Conservation (phyloP, 2,113 vertebrate species). For the Scopus umbretta region DNA sequence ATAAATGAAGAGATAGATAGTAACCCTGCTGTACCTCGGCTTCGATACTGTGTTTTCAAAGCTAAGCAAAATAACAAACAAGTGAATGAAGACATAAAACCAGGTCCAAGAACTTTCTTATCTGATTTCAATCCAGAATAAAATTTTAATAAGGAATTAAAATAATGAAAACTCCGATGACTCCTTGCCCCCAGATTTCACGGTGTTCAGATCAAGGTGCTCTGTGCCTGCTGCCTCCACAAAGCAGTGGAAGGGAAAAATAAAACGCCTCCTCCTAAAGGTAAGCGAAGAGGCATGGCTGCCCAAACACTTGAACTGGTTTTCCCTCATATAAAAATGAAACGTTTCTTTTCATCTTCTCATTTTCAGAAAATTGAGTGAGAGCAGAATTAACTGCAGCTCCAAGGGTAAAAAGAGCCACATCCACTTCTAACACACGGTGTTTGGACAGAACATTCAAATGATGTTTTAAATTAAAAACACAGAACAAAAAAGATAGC, state of each 20-base stretch:
- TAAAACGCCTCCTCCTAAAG: neutral
- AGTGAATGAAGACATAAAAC: neutral
- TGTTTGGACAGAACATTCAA: neutral
- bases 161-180: neutral
- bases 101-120: neutral
- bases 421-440: neutral
- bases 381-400: neutral
- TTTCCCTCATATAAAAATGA: neutral
- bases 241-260: neutral
- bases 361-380: neutral
- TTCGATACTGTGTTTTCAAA: neutral
- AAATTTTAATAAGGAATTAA: neutral
- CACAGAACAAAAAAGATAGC: neutral
- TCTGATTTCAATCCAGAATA: neutral
- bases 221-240: neutral
- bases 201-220: neutral
- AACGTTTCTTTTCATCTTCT: slow-evolving; percentile 20
- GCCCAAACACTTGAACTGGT: neutral
- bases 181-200: neutral
- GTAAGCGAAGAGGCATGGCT: neutral
- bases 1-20: neutral
- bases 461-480: neutral
- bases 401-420: neutral
- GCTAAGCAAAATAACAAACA: neutral
- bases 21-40: accelerated